Base-by-base conservation (phyloP, 2,888 invertebrate species). In the Agrochola lota region DNA sequence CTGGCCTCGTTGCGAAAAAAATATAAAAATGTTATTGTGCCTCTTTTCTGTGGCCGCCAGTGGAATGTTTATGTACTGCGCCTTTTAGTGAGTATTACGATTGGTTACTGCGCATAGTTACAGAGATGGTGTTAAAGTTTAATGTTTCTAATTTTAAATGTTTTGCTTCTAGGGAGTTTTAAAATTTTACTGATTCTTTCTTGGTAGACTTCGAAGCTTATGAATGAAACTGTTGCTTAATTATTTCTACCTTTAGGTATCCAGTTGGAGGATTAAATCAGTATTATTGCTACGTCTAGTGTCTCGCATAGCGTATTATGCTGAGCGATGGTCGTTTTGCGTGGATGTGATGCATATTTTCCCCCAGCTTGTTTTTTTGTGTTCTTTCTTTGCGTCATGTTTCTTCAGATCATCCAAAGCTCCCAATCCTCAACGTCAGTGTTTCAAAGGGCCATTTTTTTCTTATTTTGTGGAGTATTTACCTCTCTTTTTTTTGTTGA, bases 21-120 rank as follows among this genome's bases (percentile, higher is more conserved):
- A 90, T 88, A 92, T 86, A 87, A 82, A 86, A 85, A 85, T 83
- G 88, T 91, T 90, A 90, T 90, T 87, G 85, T 78, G 81, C 77
- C 66, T 79, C 83, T 90, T 91, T 83, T 89, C 81, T 87, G 83
- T 87, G 89, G 85, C 88, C 89, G 78, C 85, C 70, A 86, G 77
- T 90, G 90, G 85, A 88, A 84, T 85, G 78, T 88, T 88, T 85
- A 86, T 86, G 72, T 67, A 35, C 71, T 74, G 60, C 55, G 46
- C 67, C 23, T 84, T 83, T 79, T 71, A 77, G 52, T 64, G 68
- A 15, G 40, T 77, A 70, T 77, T 78, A 60, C 71, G 30, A 80
- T 73, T 81, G 78, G 75, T 68, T 76, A 69, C 20, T 69, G 59
- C 23, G 1, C 20, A 35, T 75, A 59, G 67, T 81, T 71, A 35